phyloP scores from a whole-genome alignment of 2,888 invertebrate species.

The Acleris cristana region DNA sequence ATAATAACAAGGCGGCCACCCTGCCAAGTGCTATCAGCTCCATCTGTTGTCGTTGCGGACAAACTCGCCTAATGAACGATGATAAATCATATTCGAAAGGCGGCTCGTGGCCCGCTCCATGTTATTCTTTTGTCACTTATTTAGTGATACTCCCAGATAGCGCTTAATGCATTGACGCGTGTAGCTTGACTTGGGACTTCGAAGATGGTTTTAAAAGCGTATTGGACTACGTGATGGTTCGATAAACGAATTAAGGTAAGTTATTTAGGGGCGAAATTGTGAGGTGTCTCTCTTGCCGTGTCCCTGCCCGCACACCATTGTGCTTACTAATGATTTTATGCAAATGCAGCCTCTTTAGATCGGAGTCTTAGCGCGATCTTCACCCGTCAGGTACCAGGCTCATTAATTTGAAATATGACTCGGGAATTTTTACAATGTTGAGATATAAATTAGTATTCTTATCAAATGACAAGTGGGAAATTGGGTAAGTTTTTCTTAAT shows the following conservation, averaged over 20 bases:
- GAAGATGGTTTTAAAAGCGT: conserved; percentile 32
- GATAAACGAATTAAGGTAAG: conserved; percentile 47
- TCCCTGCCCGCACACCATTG: conserved; percentile 82
- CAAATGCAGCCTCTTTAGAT: conserved; percentile 84
- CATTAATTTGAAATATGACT: conserved; percentile 83
- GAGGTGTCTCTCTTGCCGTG: conserved; percentile 76
- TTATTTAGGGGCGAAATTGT: conserved; percentile 69
- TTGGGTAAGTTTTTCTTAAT: conserved; percentile 42
- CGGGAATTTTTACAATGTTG: conserved; percentile 68
- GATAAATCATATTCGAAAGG: conserved; percentile 84
- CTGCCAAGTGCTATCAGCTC: conserved; percentile 84
- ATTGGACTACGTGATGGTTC: conserved; percentile 48
- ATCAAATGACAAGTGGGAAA: conserved; percentile 56
- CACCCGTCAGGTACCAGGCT: conserved; percentile 81
- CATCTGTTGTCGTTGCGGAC: conserved; percentile 84
- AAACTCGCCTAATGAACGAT: conserved; percentile 84
- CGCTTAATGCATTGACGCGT: conserved; percentile 33
- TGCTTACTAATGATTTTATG: conserved; percentile 85
- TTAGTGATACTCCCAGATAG: conserved; percentile 7
- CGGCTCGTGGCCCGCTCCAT: conserved; percentile 70
- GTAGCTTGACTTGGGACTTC: background rate
- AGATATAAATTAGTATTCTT: conserved; percentile 69
- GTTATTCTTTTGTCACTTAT: conserved; percentile 58
- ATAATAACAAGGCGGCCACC: conserved; percentile 84
- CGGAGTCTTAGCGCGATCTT: conserved; percentile 84